Percentiles rank a stretch among this genome's conserved stretches.
Conservation (phyloP, 2,797 vertebrate species). For the Coilia nasus region DNA sequence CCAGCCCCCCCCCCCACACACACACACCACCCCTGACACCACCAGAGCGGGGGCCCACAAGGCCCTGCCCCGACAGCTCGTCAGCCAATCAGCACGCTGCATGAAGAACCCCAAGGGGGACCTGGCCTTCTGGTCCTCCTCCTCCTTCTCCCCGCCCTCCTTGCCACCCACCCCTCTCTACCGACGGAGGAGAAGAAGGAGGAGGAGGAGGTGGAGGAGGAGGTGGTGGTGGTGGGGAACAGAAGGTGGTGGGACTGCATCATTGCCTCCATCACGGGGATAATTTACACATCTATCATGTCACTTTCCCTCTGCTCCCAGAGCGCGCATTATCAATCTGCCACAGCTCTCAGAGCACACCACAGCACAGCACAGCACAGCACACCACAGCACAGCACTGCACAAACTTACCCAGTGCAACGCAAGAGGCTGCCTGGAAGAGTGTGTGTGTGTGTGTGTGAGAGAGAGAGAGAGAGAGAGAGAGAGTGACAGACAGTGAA, state of each 20-base stretch:
- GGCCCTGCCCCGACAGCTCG: slow-evolving; percentile 55
- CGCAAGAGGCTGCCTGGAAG: neutral
- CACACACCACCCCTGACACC: neutral
- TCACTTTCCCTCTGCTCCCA: slow-evolving; percentile 92
- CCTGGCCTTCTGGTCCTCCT: slow-evolving; percentile 61
- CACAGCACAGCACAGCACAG: slow-evolving; percentile 71
- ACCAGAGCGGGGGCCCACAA: neutral
- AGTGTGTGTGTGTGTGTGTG: neutral
- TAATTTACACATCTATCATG: slow-evolving; percentile 99
- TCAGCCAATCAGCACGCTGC: slow-evolving; percentile 84
- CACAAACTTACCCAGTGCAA: slow-evolving; percentile 36
- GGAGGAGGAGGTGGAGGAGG: slow-evolving; percentile 4
- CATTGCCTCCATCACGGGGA: slow-evolving; percentile 99
- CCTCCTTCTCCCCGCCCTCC: slow-evolving; percentile 48
- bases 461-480: neutral
- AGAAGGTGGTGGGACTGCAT: slow-evolving; percentile 99
- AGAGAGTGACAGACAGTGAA: too few species aligned
- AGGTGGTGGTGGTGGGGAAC: slow-evolving; percentile 75
- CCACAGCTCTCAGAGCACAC: slow-evolving; percentile 81
- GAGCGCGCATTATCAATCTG: slow-evolving; percentile 97
- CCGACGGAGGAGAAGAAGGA: slow-evolving; percentile 25
- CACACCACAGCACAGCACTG: slow-evolving; percentile 67
- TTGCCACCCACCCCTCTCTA: slow-evolving; percentile 45
- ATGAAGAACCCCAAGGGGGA: slow-evolving; percentile 86
- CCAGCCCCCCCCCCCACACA: neutral